Evolutionary conservation across 2,888 invertebrate species (phyloP).

Genomic region (Agrenia bidenticulata): DNA sequence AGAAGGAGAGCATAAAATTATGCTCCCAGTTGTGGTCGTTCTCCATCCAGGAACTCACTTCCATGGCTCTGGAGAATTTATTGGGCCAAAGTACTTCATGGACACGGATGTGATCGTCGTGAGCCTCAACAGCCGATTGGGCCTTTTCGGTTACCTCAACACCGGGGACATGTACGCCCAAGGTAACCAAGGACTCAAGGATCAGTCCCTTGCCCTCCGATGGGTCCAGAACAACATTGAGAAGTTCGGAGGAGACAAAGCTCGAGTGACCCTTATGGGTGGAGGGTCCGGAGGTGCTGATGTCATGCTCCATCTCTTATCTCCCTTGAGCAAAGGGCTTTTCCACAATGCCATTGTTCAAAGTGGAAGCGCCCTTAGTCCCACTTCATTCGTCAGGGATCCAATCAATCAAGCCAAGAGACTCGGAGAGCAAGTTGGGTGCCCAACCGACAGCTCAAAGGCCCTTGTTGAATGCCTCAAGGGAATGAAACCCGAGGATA

Average conservation of each 20-base stretch:
- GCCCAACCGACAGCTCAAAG: conserved; percentile 37
- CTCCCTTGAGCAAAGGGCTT: conserved; percentile 29
- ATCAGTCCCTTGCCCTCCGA: not conserved
- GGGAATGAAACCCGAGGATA: conserved; percentile 25
- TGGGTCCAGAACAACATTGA: conserved; percentile 42
- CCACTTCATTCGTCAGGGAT: conserved; percentile 29
- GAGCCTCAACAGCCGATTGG: conserved; percentile 19
- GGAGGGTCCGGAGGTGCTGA: conserved; percentile 24
- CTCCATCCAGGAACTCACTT: conserved; percentile 35
- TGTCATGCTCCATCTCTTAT: conserved; percentile 24
- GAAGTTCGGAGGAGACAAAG: conserved; percentile 37
- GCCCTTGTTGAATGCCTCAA: conserved; percentile 43
- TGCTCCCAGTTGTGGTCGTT: conserved; percentile 43
- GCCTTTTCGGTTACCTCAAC: conserved; percentile 24
- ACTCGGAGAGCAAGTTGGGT: conserved; percentile 36
- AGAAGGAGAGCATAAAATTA: conserved; percentile 34
- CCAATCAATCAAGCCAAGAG: conserved; percentile 44
- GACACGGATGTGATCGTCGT: conserved; percentile 6
- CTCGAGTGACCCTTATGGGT: conserved; percentile 28
- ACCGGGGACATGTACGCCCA: conserved; percentile 29
- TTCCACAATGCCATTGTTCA: conserved; percentile 21
- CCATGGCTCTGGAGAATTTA: conserved; percentile 20
- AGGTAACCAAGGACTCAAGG: conserved; percentile 34
- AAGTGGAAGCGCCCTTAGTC: conserved; percentile 27
- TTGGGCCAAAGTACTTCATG: conserved; percentile 40